Conservation (phyloP, 2,888 invertebrate species). For the Brenthis hecate region DNA sequence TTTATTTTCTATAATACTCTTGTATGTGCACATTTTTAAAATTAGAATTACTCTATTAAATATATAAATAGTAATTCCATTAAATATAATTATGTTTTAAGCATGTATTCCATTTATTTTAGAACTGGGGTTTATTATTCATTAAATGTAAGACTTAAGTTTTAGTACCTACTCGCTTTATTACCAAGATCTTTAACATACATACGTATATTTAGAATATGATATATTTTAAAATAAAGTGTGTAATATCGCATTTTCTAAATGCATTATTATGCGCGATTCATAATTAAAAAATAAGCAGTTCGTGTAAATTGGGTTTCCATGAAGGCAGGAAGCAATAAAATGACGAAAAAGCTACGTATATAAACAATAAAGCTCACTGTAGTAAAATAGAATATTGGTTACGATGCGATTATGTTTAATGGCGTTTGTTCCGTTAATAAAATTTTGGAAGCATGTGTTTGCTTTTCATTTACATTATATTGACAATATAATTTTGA, state of each 20-base stretch:
- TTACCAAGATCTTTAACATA: slow-evolving; percentile 16
- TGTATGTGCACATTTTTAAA: no score
- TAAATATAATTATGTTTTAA: not conserved
- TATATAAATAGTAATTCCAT: no score
- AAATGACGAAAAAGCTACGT: slow-evolving; percentile 36
- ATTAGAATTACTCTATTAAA: no score
- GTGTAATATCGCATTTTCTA: not conserved
- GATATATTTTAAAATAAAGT: not conserved
- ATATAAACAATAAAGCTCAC: slow-evolving; percentile 27
- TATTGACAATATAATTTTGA: no score
- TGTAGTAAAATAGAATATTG: slow-evolving; percentile 39
- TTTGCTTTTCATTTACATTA: not conserved
- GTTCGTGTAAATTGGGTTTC: slow-evolving; percentile 26
- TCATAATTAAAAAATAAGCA: slow-evolving; percentile 18
- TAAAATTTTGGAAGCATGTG: slow-evolving; percentile 1
- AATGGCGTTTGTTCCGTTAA: slow-evolving; percentile 4
- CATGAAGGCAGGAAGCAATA: slow-evolving; percentile 33
- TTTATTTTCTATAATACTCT: no score
- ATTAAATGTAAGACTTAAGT: slow-evolving; percentile 25
- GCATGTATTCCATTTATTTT: slow-evolving; percentile 9
- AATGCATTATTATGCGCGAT: not conserved
- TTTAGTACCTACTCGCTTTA: slow-evolving; percentile 18
- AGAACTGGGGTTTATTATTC: slow-evolving; percentile 30
- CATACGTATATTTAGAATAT: slow-evolving; percentile 5
- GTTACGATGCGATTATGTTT: slow-evolving; percentile 27